phyloP scores from a whole-genome alignment of 2,113 vertebrate genomes.

The Actinemys pallida region DNA sequence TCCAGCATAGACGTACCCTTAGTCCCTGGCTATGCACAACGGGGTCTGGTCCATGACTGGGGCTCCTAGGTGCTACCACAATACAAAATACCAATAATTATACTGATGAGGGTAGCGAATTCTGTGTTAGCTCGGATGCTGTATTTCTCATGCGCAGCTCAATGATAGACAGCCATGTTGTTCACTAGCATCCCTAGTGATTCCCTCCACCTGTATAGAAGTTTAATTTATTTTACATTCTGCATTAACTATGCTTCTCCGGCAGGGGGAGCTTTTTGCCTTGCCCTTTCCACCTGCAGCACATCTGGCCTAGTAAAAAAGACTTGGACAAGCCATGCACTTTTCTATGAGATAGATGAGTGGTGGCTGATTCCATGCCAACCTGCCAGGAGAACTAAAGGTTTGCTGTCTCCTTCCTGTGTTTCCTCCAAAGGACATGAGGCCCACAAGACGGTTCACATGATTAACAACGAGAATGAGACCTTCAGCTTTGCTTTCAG shows the following conservation, averaged over 20 bases:
- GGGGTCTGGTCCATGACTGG: too few relatives aligned
- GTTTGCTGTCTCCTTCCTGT: not conserved
- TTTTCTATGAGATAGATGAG: not conserved
- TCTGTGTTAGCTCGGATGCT: too few relatives aligned
- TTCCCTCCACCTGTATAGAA: not conserved
- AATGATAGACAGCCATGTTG: too few relatives aligned
- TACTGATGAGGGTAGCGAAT: too few relatives aligned
- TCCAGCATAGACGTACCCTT: too few relatives aligned
- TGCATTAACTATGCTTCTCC: not conserved
- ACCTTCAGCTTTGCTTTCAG: slow-evolving; percentile 82
- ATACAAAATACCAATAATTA: too few relatives aligned
- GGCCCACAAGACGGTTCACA: slow-evolving; percentile 69
- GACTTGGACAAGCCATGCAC: not conserved
- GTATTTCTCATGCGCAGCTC: too few relatives aligned
- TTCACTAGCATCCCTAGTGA: too few relatives aligned
- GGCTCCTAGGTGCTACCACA: too few relatives aligned
- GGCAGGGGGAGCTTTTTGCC: not conserved
- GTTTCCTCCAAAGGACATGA: slow-evolving; percentile 76
- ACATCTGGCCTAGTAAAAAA: not conserved
- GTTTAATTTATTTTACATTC: not conserved
- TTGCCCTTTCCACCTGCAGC: not conserved
- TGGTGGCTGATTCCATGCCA: rapidly evolving
- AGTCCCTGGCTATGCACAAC: too few relatives aligned
- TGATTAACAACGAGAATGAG: slow-evolving; percentile 87
- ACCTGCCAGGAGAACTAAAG: not conserved